A percentile compares a stretch with the other conserved stretches of the same genome.
phyloP scores from a whole-genome alignment of 2,113 vertebrate genomes.

The Ursus arctos region DNA sequence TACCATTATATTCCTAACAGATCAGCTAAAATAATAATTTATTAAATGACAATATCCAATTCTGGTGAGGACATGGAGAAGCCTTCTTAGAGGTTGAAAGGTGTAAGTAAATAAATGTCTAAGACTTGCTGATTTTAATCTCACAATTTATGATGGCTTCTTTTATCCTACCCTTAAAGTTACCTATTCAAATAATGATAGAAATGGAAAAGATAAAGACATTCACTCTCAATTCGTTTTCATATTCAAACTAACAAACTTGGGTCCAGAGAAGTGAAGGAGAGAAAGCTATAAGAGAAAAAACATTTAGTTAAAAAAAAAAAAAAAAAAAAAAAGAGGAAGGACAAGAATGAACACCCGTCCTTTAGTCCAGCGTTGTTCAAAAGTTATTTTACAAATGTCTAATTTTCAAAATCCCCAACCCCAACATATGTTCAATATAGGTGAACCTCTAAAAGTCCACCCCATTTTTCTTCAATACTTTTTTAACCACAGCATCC shows the following conservation, averaged over 20 bases:
- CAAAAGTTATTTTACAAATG: background rate
- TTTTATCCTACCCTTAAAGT: background rate
- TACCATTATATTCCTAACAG: background rate
- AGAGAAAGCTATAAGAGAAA: background rate
- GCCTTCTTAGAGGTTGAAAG: background rate
- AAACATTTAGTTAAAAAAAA: background rate
- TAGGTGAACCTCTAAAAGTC: background rate
- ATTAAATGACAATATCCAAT: background rate
- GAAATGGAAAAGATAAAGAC: background rate
- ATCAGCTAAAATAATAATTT: conserved; percentile 4
- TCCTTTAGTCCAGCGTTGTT: background rate
- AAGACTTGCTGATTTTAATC: conserved; percentile 18
- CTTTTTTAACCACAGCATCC: background rate
- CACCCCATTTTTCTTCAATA: background rate
- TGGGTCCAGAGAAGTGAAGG: background rate
- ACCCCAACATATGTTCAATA: background rate
- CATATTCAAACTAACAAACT: background rate
- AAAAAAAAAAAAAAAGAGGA: too few relatives aligned
- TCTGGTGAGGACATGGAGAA: background rate
- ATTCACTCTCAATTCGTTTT: background rate
- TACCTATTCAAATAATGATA: background rate
- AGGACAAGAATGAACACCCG: background rate
- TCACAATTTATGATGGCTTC: background rate
- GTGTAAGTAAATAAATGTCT: background rate
- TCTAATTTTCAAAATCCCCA: background rate